Evolutionary conservation across 2,888 invertebrate genomes (phyloP), one percentile per base, ranked within the genome.

Genomic region (Chorisops tibialis): DNA sequence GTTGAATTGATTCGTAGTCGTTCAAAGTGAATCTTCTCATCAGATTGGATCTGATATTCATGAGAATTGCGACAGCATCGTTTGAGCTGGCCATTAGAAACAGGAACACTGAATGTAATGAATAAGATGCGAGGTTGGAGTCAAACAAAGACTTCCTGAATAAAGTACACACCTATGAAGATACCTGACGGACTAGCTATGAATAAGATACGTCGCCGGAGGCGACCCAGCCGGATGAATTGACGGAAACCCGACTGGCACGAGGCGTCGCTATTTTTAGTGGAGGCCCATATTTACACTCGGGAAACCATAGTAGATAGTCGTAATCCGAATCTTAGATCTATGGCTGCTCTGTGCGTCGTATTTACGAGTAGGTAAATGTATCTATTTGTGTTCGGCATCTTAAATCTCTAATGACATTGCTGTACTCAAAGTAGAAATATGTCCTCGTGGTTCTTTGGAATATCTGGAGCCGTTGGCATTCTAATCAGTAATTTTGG

Each of bases 1-100:
- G 18, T 16, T 56, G 56, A 56, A 56, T 56, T 56, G 56, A 56
- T 56, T 56, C 39, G 43, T 43, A 43, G 43, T 43, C 41, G 30
- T 14, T 56, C 56, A 56, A 56, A 56, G 56, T 56, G 56, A 56
- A 56, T 56, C 56, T 43, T 12, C 47, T 43, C 56, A 56, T 56
- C 43, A 43, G 43, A 56, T 43, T 43, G 56, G 43, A 56, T 56
- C 56, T 43, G 56, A 30, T 45, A 56, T 56, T 43, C 56, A 56
- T 56, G 47, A 47, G 47, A 47, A 47, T 21, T 47, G 47, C 47
- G 22, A 47, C 21, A 16, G n/a, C 43, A 24, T 45, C 35, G 24
- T 35, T 35, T 30, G 16, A 16, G 30, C 24, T 18, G 11, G 30
- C 45, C 45, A 16, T 30, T 56, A 43, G 56, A 43, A 14, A 56